Base-by-base conservation (phyloP, 2,888 invertebrate genomes). In the Escarpia spicata region DNA sequence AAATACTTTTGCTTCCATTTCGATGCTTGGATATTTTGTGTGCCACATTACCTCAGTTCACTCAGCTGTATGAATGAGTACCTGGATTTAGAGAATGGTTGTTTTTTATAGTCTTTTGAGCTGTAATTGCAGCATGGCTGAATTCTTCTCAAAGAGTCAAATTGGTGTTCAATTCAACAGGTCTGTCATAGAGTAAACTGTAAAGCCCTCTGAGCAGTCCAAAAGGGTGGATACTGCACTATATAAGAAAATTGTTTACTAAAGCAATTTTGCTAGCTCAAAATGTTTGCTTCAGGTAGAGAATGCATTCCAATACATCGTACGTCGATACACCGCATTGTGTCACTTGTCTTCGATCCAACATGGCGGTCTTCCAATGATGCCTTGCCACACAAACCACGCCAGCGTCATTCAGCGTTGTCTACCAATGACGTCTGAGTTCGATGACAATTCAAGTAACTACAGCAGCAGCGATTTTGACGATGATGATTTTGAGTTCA, bases 341-440 rank as follows among this genome's bases (percentile, higher is more conserved):
- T 75, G 75, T 75, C 75, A 75, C n/a, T 75, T 75, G 26, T 75
- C 75, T 26, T 75, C 75, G 75, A 75, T 75, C 75, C n/a, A 75
- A 75, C 75, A 75, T 75, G 75, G 75, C 75, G n/a, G 75, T 75
- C 75, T 75, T 75, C 75, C 75, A n/a, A 75, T 75, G 75, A 75
- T 75, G 75, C 75, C 75, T 75, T 75, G 75, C 75, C 75, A 75
- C 75, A n/a, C 75, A 75, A 75, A 75, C 75, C 75, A 75, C 26
- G 75, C 75, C 26, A 75, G 75, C 75, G 75, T 26, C 75, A 75
- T 75, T 26, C 75, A 75, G 75, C 75, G 75, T 75, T 26, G 75
- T 26, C 75, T 75, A 26, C 75, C 75, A 26, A 6, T 26, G 75
- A 75, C 75, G 19, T 26, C 26, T 75, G 75, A 75, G 19, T 75